Evolutionary conservation across 1,140 invertebrate genomes (phyloP).

Genomic region (Teleogryllus occipitalis): DNA sequence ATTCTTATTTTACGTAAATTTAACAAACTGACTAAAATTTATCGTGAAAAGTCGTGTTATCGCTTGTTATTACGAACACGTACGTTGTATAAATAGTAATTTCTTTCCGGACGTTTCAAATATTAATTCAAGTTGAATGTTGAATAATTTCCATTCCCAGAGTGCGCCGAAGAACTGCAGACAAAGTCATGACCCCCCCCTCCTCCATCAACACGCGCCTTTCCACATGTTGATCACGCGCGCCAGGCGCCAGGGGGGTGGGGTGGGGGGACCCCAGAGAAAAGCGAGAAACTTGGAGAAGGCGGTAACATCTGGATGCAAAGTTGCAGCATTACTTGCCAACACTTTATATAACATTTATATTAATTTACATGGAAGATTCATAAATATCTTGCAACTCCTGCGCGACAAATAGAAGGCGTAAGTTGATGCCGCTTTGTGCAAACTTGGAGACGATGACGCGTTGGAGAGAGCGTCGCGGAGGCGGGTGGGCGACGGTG

Average conservation of each 20-base stretch:
- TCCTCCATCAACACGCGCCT: neutral
- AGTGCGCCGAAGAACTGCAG: too few relatives aligned
- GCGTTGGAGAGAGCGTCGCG: neutral
- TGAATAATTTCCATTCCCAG: too few relatives aligned
- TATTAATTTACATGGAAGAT: conserved; percentile 6
- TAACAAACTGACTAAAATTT: too few relatives aligned
- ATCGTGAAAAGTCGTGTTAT: too few relatives aligned
- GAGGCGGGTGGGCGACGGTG: neutral
- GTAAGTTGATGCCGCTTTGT: neutral
- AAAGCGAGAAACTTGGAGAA: neutral
- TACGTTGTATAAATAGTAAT: too few relatives aligned
- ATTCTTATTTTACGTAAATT: too few relatives aligned
- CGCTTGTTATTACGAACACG: too few relatives aligned
- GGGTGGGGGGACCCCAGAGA: neutral
- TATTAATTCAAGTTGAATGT: too few relatives aligned
- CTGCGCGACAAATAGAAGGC: neutral
- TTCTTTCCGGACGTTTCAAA: too few relatives aligned
- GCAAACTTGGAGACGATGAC: too few relatives aligned
- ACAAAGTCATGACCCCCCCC: too few relatives aligned
- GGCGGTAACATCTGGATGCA: neutral
- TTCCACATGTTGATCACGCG: neutral
- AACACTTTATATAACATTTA: neutral
- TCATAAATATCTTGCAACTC: neutral
- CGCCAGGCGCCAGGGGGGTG: neutral
- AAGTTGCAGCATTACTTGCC: neutral